A percentile compares a stretch with the other conserved stretches of the same genome.
These are phyloP conservation scores for Muntiacus reevesi DNA, from an alignment of 2,113 vertebrate genomes.

Conservation along the genomic window DNA sequence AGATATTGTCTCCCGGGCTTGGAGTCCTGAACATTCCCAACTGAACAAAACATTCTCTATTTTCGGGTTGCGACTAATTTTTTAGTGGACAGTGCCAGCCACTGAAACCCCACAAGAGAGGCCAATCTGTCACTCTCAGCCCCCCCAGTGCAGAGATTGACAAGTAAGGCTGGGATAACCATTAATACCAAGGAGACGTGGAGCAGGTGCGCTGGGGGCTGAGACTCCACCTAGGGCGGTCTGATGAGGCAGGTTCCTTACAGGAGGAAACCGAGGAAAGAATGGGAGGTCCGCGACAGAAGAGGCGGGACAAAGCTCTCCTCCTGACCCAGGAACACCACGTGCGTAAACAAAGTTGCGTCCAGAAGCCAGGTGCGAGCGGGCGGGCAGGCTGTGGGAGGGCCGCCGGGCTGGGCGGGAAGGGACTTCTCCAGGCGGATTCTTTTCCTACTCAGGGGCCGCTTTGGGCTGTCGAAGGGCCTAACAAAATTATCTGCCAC, in stretches of 20 bases:
- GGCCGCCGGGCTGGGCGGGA: neutral
- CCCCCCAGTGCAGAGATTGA: neutral
- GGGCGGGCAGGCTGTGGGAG: neutral
- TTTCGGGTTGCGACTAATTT: neutral
- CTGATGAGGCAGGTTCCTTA: accelerated
- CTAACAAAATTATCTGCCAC: neutral
- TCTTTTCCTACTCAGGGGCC: neutral
- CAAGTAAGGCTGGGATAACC: neutral
- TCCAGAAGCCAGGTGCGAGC: neutral
- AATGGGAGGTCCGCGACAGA: neutral
- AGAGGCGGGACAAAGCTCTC: neutral
- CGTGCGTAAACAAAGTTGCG: neutral
- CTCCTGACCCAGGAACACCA: neutral
- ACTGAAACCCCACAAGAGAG: neutral
- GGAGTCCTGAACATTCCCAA: neutral
- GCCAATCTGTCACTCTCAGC: neutral
- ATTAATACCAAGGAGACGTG: neutral
- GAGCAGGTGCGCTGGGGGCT: neutral
- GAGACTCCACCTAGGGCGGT: too few species aligned
- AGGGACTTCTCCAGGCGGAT: neutral
- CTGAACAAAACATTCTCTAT: neutral
- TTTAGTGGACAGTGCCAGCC: neutral
- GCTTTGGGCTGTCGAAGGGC: neutral
- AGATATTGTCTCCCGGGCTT: neutral
- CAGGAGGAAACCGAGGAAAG: neutral